These are phyloP conservation scores for Euthynnus affinis DNA, from an alignment of 2,797 vertebrate species.

Conservation along the genomic window DNA sequence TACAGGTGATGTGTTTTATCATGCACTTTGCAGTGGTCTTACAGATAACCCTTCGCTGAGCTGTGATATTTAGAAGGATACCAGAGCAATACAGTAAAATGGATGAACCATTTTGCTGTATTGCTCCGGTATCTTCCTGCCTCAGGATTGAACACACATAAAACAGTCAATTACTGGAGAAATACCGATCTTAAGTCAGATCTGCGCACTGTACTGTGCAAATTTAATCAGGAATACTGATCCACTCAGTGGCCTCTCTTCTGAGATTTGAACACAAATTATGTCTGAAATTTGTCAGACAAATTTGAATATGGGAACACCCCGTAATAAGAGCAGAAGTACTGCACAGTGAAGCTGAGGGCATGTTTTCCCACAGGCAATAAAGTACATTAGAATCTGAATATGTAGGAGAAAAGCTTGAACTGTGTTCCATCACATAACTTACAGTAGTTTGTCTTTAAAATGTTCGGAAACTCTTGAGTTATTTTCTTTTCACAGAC, in stretches of 20 bases:
- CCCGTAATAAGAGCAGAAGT: neutral
- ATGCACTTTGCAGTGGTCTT: neutral
- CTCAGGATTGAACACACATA: neutral
- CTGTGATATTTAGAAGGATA: neutral
- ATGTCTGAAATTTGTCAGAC: neutral
- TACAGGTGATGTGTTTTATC: constrained; percentile 9
- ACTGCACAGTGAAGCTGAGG: neutral
- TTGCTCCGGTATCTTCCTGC: neutral
- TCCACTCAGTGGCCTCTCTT: neutral
- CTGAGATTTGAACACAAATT: constrained; percentile 1
- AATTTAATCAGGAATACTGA: neutral
- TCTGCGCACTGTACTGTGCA: neutral
- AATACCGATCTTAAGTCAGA: neutral
- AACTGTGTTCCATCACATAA: neutral
- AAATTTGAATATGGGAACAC: neutral
- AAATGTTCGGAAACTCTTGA: neutral
- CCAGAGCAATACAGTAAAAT: no score
- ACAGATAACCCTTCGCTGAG: constrained; percentile 6
- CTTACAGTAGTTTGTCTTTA: neutral
- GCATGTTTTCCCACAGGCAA: neutral
- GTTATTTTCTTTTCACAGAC: no score
- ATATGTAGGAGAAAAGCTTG: neutral
- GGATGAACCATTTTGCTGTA: neutral
- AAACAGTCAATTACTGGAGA: neutral
- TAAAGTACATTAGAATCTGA: neutral